Base-by-base conservation (phyloP, 2,888 invertebrate genomes). In the Cancer borealis region DNA sequence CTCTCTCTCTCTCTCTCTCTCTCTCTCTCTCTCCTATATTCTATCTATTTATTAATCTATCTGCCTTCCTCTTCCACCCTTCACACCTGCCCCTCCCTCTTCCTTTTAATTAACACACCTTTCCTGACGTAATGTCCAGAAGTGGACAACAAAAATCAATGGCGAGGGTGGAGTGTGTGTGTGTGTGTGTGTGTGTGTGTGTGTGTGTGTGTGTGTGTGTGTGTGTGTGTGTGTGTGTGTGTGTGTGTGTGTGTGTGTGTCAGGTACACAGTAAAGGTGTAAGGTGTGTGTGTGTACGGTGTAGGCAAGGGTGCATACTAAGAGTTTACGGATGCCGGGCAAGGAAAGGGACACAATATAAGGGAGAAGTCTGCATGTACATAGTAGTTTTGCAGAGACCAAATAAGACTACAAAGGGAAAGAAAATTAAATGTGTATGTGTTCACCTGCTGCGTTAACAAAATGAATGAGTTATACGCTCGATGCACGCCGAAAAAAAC, bases 201-300 rank as follows among this genome's bases (percentile, higher is more conserved):
- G 79, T 79, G 79, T 79, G 79, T 79, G 79, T 79, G 79, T 79
- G 79, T 79, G 79, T 79, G 79, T 79, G 79, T 79, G 79, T 79
- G 79, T 79, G 26, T 79, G 60, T 66, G 21, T 66, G 60, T 66
- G 60, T 66, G 21, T 66, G 60, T 66, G 60, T 66, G 60, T 66
- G 60, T 66, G 60, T 60, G 60, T 60, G 10, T 60, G 60, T 66
- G 60, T 66, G 60, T 66, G 60, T 66, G 60, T 66, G 60, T 14
- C 3, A 10, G 54, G 54, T 54, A 54, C 54, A 54, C 0, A 54
- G 54, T 54, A 54, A 54, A 54, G 54, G 54, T 54, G 54, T 54
- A 54, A 54, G 54, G 66, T 66, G 66, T 66, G 66, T 14, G 17
- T 10, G 66, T 66, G 54, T 54, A 54, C n/a, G 66, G 54, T 17